These are phyloP conservation scores for Chionodraco myersi DNA, from an alignment of 2,113 vertebrate genomes.

Conservation along the genomic window DNA sequence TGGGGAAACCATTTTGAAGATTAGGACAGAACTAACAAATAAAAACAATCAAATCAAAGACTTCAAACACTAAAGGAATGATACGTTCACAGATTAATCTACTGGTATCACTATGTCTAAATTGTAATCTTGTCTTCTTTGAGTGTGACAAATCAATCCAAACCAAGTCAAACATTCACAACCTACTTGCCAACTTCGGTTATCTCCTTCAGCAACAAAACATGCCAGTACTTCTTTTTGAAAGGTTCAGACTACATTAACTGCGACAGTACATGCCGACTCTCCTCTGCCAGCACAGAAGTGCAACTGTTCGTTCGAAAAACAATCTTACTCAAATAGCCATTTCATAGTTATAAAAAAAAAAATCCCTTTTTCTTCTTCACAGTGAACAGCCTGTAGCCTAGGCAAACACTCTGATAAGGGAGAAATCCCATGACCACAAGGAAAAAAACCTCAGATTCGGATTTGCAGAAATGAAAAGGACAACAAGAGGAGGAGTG, in stretches of 20 bases:
- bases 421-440: conserved; percentile 68
- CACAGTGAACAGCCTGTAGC: conserved; percentile 31
- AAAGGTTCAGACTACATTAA: conserved; percentile 8
- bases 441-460: conserved; percentile 49
- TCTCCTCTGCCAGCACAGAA: conserved; percentile 23
- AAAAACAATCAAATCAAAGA: neutral
- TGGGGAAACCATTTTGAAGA: conserved; percentile 56
- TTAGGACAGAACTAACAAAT: conserved; percentile 2
- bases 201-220: conserved; percentile 20
- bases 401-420: conserved; percentile 44
- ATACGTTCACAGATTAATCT: neutral
- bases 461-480: conserved; percentile 76
- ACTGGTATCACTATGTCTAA: neutral
- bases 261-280: conserved; percentile 3
- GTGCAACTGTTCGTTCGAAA: conserved; percentile 12
- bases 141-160: neutral
- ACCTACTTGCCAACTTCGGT: conserved; percentile 59
- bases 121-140: neutral
- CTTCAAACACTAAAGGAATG: neutral
- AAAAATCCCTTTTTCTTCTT: conserved; percentile 21
- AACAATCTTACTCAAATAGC: conserved; percentile 6
- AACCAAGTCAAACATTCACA: conserved; percentile 7
- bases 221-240: neutral
- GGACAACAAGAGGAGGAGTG: conserved; percentile 55
- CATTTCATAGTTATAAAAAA: conserved; percentile 22